A percentile compares a stretch with the other conserved stretches of the same genome.
Evolutionary conservation across 2,797 vertebrate genomes (phyloP).

Genomic region (Lacerta viridis): DNA sequence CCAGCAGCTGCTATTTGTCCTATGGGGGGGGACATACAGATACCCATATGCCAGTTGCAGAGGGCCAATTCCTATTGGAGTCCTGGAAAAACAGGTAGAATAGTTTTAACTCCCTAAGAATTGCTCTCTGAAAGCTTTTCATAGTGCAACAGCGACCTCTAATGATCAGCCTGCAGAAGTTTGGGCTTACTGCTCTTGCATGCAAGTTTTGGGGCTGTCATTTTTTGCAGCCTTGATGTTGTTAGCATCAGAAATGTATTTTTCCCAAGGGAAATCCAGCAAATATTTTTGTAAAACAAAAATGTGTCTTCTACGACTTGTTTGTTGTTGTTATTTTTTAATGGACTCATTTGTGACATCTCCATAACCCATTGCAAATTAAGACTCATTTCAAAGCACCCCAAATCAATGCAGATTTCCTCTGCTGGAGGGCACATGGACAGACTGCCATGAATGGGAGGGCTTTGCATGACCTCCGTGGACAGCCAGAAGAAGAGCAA

Average conservation of each 20-base stretch:
- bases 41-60: background rate
- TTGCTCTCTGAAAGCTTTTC: background rate
- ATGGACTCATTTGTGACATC: too few relatives aligned
- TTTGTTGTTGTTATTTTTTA: too few relatives aligned
- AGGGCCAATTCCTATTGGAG: too few relatives aligned
- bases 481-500: background rate
- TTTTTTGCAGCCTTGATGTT: too few relatives aligned
- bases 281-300: too few relatives aligned
- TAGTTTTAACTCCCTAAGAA: background rate
- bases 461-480: background rate
- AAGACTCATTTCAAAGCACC: too few relatives aligned
- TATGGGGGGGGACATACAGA: background rate
- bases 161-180: constrained; percentile 49
- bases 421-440: constrained; percentile 1
- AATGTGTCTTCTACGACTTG: too few relatives aligned
- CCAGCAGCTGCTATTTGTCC: background rate
- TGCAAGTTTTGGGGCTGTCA: too few relatives aligned
- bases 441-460: background rate
- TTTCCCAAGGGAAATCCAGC: too few relatives aligned
- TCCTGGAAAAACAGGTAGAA: background rate
- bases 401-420: background rate
- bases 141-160: constrained; percentile 58
- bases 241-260: too few relatives aligned
- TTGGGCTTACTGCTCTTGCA: background rate
- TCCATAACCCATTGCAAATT: too few relatives aligned